phyloP scores from a whole-genome alignment of 2,797 vertebrate genomes.

The Eupleurogrammus muticus region DNA sequence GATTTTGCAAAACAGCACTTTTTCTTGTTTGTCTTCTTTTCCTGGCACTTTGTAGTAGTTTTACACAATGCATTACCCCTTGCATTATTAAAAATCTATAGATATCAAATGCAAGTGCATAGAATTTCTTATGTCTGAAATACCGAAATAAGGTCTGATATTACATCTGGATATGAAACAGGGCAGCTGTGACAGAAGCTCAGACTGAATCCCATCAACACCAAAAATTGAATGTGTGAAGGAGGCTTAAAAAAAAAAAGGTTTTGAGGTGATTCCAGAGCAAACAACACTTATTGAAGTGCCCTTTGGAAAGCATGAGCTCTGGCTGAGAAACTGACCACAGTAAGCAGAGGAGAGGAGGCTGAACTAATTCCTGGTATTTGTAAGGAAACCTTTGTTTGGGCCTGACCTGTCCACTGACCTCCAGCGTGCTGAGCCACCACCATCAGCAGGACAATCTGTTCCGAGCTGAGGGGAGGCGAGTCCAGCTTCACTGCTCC shows the following conservation, averaged over 20 bases:
- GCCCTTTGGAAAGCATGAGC: neutral
- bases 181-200: neutral
- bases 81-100: neutral
- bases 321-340: slow-evolving; percentile 45
- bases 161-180: neutral
- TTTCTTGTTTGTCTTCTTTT: neutral
- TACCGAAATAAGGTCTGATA: neutral
- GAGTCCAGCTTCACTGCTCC: slow-evolving; percentile 21
- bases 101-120: neutral
- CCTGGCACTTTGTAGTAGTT: neutral
- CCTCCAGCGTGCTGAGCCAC: slow-evolving; percentile 81
- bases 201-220: neutral
- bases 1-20: neutral
- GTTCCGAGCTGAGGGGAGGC: slow-evolving; percentile 51
- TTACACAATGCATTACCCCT: neutral
- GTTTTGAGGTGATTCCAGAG: neutral
- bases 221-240: neutral
- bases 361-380: slow-evolving; percentile 80
- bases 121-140: no score
- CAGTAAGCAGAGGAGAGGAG: slow-evolving; percentile 71
- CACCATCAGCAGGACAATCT: slow-evolving; percentile 75
- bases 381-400: slow-evolving; percentile 86
- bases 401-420: slow-evolving; percentile 83
- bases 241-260: no score
- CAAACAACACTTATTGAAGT: neutral